Conservation (phyloP, 1,140 invertebrate species). For the Drosophila ogumai region DNA sequence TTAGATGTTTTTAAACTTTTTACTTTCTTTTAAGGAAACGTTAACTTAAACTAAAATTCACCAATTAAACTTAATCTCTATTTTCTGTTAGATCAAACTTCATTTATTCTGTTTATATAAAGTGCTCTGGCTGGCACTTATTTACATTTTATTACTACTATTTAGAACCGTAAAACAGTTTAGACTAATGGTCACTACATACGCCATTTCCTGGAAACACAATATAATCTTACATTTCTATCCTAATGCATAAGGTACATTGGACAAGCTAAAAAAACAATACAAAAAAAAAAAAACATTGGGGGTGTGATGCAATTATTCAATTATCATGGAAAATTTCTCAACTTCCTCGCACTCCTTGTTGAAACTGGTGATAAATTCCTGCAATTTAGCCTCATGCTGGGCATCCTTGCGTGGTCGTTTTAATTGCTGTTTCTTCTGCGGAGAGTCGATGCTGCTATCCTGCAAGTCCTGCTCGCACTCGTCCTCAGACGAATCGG, state of each 20-base stretch:
- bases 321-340: conserved; percentile 65
- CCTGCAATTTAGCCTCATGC: conserved; percentile 54
- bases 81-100: background rate
- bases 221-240: conserved; percentile 2
- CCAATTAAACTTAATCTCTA: background rate
- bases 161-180: conserved; percentile 4
- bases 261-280: conserved; percentile 7
- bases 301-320: conserved; percentile 27
- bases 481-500: conserved; percentile 61
- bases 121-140: conserved; percentile 6
- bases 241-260: conserved; percentile 15
- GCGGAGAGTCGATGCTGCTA: conserved; percentile 44
- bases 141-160: background rate
- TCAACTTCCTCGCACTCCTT: conserved; percentile 74
- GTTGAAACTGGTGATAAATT: conserved; percentile 72
- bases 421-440: conserved; percentile 43
- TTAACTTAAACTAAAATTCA: background rate
- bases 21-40: no score
- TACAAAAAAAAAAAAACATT: background rate
- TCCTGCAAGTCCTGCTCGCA: conserved; percentile 51
- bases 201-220: conserved; percentile 3
- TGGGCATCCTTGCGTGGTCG: conserved; percentile 47
- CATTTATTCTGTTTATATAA: conserved; percentile 1
- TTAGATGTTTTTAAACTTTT: no score
- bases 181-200: background rate